Evolutionary conservation across 2,888 invertebrate genomes (phyloP), one percentile per base, ranked within the genome.

Genomic region (Halocaridina rubra): DNA sequence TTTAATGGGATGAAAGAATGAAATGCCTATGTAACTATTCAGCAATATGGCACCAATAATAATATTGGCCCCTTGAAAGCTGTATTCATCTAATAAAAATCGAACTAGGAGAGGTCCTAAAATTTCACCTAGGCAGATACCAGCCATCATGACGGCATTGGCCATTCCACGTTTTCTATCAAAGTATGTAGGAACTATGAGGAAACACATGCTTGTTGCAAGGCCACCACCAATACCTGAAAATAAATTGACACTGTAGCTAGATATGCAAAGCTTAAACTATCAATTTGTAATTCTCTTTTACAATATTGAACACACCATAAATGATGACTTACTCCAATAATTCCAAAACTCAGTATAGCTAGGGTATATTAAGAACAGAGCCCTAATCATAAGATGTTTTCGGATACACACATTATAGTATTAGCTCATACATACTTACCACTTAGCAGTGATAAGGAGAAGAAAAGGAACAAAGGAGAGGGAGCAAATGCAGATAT

Each of bases 1-100:
- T 53, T 81, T 67, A 5, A 81, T 75, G 4, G 81, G 81, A 29
- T 81, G 81, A 27, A 76, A 81, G 64, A 81, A 16, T 5, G 64
- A 16, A 29, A 67, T 30, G 16, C 81, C 81, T 8, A 67, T 75
- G 16, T 46, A 13, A 22, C 81, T 53, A 32, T 81, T 64, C n/a
- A 81, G 64, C 13, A 81, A 3, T 27, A 81, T 27, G 46, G 64
- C 67, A 16, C 74, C 53, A 8, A 81, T 3, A 53, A 81, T 75
- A n/a, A 81, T 64, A 16, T n/a, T 67, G n/a, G 81, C 75, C 30
- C 81, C 81, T n/a, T 22, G 27, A 3, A 75, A 33, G 24, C 57
- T 29, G 53, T 81, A 81, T 19, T 75, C 46, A 16, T 67, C 81
- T 32, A 76, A 32, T 24, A 81, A 39, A 13, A 53, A 67, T 5